Base-by-base conservation (phyloP, 2,797 vertebrate species). In the Enteromius unitaeniatus region DNA sequence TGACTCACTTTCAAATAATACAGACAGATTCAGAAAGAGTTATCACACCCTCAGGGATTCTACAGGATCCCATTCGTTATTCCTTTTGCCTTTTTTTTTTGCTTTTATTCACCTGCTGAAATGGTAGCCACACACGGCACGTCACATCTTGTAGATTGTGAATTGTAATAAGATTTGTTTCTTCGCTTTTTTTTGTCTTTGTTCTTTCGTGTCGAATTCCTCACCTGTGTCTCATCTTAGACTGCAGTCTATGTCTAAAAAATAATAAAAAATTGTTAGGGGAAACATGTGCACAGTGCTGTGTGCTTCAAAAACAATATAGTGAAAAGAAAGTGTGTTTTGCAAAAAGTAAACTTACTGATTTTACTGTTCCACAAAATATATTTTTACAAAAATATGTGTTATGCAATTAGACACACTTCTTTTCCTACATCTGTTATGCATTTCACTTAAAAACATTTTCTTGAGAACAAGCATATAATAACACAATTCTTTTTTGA, bases 21-120 rank as follows among this genome's bases (percentile, higher is more conserved):
- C 74, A 83, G 74, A 60, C 67, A 49, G 75, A 84, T 78, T 84
- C 82, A 72, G 64, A 72, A 70, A 78, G 81, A 77, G 75, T 78
- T 84, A 84, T 78, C 75, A 45, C 75, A 78, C 53, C 82, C 75
- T 62, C 65, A 49, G 64, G 82, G 74, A 45, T 67, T 83, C 81
- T 45, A 45, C 60, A 11, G 53, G 65, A 70, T 69, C 51, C 67
- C 65, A 62, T 84, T 69, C 45, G 15, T 78, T 78, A 78, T 84
- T 72, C 55, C 28, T 62, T 65, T 65, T 69, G 37, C 67, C 21
- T 47, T 55, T 58, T 21, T 26, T 40, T 23, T 37, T 26, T 15
- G 45, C 28, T 69, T 72, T 70, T 60, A 70, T 84, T 78, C 81
- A 68, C 73, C 81, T 83, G 49, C 73, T 84, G 75, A 60, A 78